Evolutionary conservation across 2,797 vertebrate species (phyloP), one percentile per base, ranked within the genome.

Genomic region (Apodemus agrarius): DNA sequence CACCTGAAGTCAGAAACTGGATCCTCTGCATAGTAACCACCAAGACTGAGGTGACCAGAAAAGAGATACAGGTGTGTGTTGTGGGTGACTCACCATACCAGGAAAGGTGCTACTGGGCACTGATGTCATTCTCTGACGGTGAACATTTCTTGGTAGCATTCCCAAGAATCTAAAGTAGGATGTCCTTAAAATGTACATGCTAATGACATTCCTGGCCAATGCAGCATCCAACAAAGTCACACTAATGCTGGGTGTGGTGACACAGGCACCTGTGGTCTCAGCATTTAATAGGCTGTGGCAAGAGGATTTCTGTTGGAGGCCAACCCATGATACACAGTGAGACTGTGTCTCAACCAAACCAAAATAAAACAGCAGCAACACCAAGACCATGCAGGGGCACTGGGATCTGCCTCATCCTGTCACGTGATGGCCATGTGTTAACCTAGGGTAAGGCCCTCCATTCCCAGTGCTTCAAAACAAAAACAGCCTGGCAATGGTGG

Each of bases 11-110:
- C 95, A 86, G 67, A 57, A 69, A 79, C 54, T 93, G 49, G 86
- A 54, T 59, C 31, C 59, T 96, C 91, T 67, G 16, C 78, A 9
- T 8, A 72, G 91, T 69, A 89, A 29, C 86, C 80, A 6, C 84
- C 0, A 16, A 75, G 54, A 88, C 26, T 26, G 24, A 22, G 43
- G 61, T 13, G 80, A 78, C 67, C 43, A 54, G 54, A 90, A 59
- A 94, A 29, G 29, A 57, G 91, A 54, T 52, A 7, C 67, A 91
- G 89, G 88, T 89, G 49, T 69, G 37, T 19, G 26, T n/a, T 79
- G 85, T 82, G 84, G 81, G 92, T 69, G 93, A 93, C 92, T 97
- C n/a, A 3, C 34, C 43, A 75, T 59, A 17, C 72, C 85, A 79
- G 40, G 63, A 74, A 80, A 92, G 54, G 29, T 3, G 34, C 43